phyloP scores from a whole-genome alignment of 2,113 vertebrate genomes.

The Elaphurus davidianus region DNA sequence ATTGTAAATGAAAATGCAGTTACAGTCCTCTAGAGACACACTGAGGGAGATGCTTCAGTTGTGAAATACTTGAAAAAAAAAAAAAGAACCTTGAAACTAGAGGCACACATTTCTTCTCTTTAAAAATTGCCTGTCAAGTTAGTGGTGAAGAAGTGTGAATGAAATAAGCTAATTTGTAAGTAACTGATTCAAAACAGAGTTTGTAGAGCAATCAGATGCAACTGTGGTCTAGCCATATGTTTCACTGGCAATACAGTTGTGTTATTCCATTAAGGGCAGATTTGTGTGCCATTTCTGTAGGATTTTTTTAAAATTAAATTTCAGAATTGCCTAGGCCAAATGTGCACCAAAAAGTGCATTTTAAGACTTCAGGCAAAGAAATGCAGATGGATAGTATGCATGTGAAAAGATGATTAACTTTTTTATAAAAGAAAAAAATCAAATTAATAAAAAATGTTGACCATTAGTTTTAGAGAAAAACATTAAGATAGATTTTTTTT shows the following conservation, averaged over 20 bases:
- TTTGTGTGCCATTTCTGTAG: not conserved
- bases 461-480: not conserved
- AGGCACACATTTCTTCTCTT: constrained; percentile 27
- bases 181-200: constrained; percentile 35
- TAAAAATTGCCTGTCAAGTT: constrained; percentile 52
- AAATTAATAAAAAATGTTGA: not conserved
- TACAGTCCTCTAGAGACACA: not conserved
- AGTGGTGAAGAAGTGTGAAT: constrained; percentile 33
- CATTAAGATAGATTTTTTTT: not conserved
- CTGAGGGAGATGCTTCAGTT: not conserved
- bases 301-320: not conserved
- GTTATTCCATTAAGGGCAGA: not conserved
- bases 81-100: not conserved
- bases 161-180: constrained; percentile 51
- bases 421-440: not conserved
- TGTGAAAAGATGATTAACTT: not conserved
- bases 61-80: not conserved
- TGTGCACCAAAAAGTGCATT: not conserved
- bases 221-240: not conserved
- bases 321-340: not conserved
- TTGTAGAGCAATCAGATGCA: not conserved
- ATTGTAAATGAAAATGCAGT: not conserved
- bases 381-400: not conserved
- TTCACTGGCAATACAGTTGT: not conserved
- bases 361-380: not conserved